Percentiles rank a stretch among this genome's conserved stretches.
These are phyloP conservation scores for Bergia puertoricense DNA, from an alignment of 92 coral and sea anemone genomes.

Conservation along the genomic window DNA sequence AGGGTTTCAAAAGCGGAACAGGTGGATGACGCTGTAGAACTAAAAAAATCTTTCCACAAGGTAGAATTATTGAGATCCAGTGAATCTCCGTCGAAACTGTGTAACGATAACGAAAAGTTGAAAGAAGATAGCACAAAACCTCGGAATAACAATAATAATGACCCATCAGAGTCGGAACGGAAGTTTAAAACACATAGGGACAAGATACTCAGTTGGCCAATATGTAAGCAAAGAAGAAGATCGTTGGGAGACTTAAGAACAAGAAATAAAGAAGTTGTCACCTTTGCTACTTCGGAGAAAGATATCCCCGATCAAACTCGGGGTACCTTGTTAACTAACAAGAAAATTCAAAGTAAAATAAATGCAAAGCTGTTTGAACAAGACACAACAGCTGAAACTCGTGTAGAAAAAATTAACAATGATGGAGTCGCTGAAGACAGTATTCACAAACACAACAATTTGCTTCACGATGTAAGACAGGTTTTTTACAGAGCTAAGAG, in stretches of 20 bases:
- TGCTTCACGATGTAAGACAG: constrained; percentile 6
- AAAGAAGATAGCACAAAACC: background rate
- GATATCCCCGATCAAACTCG: background rate
- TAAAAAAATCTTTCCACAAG: background rate
- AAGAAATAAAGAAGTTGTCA: too few species aligned
- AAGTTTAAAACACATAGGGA: background rate
- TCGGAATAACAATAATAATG: background rate
- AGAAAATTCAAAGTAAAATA: background rate
- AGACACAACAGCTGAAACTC: background rate
- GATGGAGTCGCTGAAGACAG: background rate
- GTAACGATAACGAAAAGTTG: background rate
- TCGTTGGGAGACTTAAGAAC: background rate
- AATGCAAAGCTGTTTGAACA: background rate
- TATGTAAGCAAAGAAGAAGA: background rate
- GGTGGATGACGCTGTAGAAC: background rate
- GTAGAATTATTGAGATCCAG: background rate
- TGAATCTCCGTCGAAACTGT: background rate
- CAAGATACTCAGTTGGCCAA: background rate
- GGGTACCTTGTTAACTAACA: background rate
- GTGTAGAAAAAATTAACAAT: background rate
- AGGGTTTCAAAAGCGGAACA: background rate
- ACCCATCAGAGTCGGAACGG: background rate
- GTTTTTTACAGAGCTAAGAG: background rate
- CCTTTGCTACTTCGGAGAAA: background rate
- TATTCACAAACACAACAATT: background rate